Conservation (phyloP, 2,888 invertebrate genomes). For the Tridacna gigas region DNA sequence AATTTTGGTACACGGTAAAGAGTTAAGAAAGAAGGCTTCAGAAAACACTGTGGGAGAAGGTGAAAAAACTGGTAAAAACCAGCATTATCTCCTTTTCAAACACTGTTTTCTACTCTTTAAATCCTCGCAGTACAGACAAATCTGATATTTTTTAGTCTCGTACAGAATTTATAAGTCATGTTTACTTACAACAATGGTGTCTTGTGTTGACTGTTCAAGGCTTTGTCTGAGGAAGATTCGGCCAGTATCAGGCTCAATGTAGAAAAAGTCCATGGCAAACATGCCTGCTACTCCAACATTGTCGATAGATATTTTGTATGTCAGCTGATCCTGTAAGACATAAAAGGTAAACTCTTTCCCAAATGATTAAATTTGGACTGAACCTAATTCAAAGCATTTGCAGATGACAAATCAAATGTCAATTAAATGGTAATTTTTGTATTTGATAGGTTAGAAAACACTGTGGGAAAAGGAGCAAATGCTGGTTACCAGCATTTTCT, state of each 20-base stretch:
- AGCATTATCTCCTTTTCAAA: too few species aligned
- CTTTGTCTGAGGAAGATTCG: conserved; percentile 86
- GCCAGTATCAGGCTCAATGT: conserved; percentile 94
- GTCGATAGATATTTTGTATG: conserved; percentile 58
- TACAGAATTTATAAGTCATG: too few species aligned
- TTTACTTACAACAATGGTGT: conserved; percentile 48
- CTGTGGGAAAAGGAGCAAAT: neutral
- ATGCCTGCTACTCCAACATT: conserved; percentile 21
- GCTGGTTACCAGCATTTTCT: conserved; percentile 9
- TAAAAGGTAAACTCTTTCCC: neutral
- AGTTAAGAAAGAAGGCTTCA: too few species aligned
- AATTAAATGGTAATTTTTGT: neutral
- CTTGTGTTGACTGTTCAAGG: conserved; percentile 31
- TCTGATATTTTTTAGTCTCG: too few species aligned
- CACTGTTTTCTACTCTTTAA: too few species aligned
- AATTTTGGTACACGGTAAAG: too few species aligned
- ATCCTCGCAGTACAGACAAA: too few species aligned
- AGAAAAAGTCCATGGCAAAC: conserved; percentile 90
- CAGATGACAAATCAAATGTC: neutral
- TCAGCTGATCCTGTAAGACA: conserved; percentile 57
- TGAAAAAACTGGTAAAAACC: too few species aligned
- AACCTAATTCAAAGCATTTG: neutral
- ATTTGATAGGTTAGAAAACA: neutral
- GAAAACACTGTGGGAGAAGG: too few species aligned
- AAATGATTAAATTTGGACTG: neutral